Base-by-base conservation (phyloP, 2,797 vertebrate genomes). In the Botia almorhae region DNA sequence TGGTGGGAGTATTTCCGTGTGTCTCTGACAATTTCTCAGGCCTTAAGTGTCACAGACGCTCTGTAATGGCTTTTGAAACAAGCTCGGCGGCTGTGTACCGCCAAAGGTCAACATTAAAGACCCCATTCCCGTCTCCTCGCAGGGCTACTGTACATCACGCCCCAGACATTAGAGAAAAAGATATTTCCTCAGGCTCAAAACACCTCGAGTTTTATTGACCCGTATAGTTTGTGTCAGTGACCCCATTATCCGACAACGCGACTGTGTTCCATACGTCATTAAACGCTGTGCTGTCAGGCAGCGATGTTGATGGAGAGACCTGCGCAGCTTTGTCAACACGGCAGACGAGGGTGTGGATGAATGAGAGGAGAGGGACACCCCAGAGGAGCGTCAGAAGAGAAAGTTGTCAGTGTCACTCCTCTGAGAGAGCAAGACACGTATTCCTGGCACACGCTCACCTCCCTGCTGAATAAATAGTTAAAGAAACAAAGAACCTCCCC, bases 121-220 rank as follows among this genome's bases (percentile, higher is more conserved):
- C 7, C n/a, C 58, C 19, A 48, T 39, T 75, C 55, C 2, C 5
- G 1, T 2, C 4, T 65, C 11, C 21, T 70, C 23, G 55, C 60
- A 92, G 92, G 90, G 90, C 14, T 79, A n/a, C 14, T 29, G 60
- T 8, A 43, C 74, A 69, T 92, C 91, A 90, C 55, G 51, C 79
- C 80, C 43, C 84, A 87, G 82, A 86, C 83, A 73, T 79, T 81
- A 81, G 13, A 39, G 85, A 85, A 82, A 91, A 93, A 92, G 89
- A 87, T 91, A 91, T 92, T 93, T 88, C 87, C 88, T 87, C 84
- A 79, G 89, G 84, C 86, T 83, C 70, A 88, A 81, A 90, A 87
- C 14, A 85, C 89, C 90, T 88, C 76, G 90, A 89, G 88, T 89
- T 92, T 91, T 92, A 91, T 91, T 93, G 91, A 93, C 90, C 90